phyloP scores from a whole-genome alignment of 2,888 invertebrate genomes.

The Eristalinus aeneus region DNA sequence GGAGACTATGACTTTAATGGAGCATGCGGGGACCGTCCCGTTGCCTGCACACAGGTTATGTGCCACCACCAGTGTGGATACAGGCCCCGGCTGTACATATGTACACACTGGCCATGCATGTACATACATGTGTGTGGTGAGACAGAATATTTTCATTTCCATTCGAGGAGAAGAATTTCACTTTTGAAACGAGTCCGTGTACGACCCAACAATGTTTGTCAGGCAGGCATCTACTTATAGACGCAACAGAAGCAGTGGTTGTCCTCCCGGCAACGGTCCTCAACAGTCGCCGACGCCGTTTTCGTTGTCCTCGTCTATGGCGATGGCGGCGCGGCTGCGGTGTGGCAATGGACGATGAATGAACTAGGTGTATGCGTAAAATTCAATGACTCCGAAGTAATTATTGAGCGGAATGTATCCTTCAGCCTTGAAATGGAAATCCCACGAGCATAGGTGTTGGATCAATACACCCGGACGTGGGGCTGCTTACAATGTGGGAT shows the following conservation, averaged over 20 bases:
- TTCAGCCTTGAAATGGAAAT: slow-evolving; percentile 32
- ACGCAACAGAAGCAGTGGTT: background rate
- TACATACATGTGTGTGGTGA: slow-evolving; percentile 2
- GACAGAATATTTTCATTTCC: slow-evolving; percentile 40
- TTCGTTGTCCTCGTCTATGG: background rate
- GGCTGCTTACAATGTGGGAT: slow-evolving; percentile 26
- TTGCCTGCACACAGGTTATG: slow-evolving; percentile 61
- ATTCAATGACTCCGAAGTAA: slow-evolving; percentile 63
- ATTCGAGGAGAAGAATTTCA: slow-evolving; percentile 48
- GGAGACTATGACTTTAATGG: slow-evolving; percentile 70
- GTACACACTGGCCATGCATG: background rate
- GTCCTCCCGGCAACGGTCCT: background rate
- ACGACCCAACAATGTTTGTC: slow-evolving; percentile 30
- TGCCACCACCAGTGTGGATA: background rate
- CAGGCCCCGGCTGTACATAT: background rate
- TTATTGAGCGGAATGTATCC: slow-evolving; percentile 42
- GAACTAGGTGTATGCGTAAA: slow-evolving; percentile 51
- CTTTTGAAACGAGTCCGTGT: slow-evolving; percentile 29
- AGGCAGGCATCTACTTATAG: slow-evolving; percentile 31
- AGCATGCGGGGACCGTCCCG: slow-evolving; percentile 69
- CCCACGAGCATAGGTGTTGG: slow-evolving; percentile 7
- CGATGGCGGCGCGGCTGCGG: background rate
- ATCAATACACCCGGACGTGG: slow-evolving; percentile 10
- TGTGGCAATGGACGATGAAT: slow-evolving; percentile 19
- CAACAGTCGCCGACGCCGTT: too few relatives aligned